Conservation (phyloP, 1,140 invertebrate genomes). For the Stenopsyche tienmushanensis region DNA sequence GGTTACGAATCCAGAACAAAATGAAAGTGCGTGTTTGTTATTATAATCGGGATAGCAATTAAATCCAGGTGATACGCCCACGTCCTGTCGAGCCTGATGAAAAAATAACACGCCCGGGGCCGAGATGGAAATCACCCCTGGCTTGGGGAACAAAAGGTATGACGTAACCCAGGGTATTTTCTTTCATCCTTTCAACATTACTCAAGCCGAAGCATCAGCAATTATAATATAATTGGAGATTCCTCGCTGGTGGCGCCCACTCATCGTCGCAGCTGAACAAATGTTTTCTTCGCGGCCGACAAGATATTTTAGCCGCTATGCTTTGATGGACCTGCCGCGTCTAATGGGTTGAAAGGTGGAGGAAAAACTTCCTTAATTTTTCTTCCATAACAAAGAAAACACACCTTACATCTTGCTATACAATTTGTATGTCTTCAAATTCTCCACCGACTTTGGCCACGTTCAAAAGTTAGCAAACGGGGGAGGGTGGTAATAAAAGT, state of each 20-base stretch:
- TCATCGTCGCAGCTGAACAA: not conserved
- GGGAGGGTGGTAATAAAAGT: too few species aligned
- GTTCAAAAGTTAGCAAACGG: too few species aligned
- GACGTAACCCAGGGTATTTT: constrained; percentile 17
- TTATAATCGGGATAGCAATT: not conserved
- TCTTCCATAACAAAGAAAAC: too few species aligned
- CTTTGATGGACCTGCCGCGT: too few species aligned
- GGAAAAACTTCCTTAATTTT: too few species aligned
- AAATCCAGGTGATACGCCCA: not conserved
- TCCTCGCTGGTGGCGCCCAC: constrained; percentile 2
- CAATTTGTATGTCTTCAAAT: too few species aligned
- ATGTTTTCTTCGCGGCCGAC: too few species aligned
- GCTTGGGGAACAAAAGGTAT: constrained; percentile 9
- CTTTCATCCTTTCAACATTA: constrained; percentile 24
- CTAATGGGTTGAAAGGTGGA: too few species aligned
- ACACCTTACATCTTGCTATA: too few species aligned
- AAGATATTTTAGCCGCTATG: too few species aligned
- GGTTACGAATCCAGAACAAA: too few species aligned
- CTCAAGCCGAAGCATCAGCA: constrained; percentile 15
- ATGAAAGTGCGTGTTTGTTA: not conserved
- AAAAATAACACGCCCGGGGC: constrained; percentile 8
- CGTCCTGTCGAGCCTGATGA: not conserved
- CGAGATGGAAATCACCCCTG: not conserved
- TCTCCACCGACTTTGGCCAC: too few species aligned
- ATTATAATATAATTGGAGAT: constrained; percentile 32